phyloP scores from a whole-genome alignment of 2,888 invertebrate species.

The Nomada lathburiana region DNA sequence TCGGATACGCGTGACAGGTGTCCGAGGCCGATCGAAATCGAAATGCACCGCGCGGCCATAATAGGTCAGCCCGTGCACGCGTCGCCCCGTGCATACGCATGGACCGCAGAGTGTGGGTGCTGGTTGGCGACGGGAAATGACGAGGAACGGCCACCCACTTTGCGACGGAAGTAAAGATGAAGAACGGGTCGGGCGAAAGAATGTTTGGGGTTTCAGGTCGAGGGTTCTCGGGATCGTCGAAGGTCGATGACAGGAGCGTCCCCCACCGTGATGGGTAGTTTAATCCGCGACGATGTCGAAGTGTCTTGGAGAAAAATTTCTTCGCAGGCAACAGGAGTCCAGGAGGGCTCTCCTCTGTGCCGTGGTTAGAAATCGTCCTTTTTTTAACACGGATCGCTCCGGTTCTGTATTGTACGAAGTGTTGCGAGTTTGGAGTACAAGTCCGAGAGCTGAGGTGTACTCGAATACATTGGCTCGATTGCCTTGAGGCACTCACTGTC shows the following conservation, averaged over 20 bases:
- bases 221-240: background rate
- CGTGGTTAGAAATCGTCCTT: too few species aligned
- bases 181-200: background rate
- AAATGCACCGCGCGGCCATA: constrained; percentile 63
- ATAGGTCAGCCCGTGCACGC: constrained; percentile 57
- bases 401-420: too few species aligned
- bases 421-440: too few species aligned
- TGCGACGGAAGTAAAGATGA: constrained; percentile 16
- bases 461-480: too few species aligned
- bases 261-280: too few species aligned
- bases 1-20: constrained; percentile 77
- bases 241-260: constrained; percentile 31
- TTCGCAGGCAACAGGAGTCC: too few species aligned
- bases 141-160: constrained; percentile 44
- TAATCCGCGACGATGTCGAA: too few species aligned
- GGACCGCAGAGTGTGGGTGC: constrained; percentile 69
- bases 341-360: too few species aligned
- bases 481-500: too few species aligned
- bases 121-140: constrained; percentile 68
- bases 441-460: too few species aligned
- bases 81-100: constrained; percentile 31
- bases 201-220: background rate
- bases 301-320: too few species aligned
- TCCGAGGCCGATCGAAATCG: constrained; percentile 77
- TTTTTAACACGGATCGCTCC: too few species aligned